Percentiles rank a stretch among this genome's conserved stretches.
These are phyloP conservation scores for Pherbina coryleti DNA, from an alignment of 2,888 invertebrate species.

Conservation along the genomic window DNA sequence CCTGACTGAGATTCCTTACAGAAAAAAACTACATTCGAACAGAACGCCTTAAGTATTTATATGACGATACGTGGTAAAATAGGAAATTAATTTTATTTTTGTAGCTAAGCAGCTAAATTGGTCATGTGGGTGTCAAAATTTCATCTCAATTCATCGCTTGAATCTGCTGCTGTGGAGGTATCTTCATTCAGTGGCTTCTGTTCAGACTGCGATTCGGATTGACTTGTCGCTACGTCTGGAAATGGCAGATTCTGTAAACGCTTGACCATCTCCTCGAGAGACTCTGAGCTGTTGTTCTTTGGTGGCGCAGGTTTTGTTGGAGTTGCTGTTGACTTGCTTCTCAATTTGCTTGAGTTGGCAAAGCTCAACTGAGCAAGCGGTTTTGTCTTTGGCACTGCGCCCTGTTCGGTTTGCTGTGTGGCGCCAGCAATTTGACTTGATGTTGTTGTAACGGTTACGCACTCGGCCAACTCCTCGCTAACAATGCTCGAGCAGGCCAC, in stretches of 20 bases:
- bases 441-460: slow-evolving; percentile 60
- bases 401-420: slow-evolving; percentile 45
- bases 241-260: slow-evolving; percentile 61
- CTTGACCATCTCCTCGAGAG: slow-evolving; percentile 63
- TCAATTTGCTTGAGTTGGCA: slow-evolving; percentile 37
- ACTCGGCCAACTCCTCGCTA: slow-evolving; percentile 53
- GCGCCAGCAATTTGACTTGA: slow-evolving; percentile 59
- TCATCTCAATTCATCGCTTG: neutral
- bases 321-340: neutral
- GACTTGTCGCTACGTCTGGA: slow-evolving; percentile 46
- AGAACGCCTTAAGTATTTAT: no score
- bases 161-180: neutral
- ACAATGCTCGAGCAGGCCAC: slow-evolving; percentile 59
- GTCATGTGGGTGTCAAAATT: neutral
- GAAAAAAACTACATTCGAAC: neutral
- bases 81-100: no score
- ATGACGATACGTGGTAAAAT: no score
- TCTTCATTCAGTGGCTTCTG: neutral
- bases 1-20: neutral
- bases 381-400: slow-evolving; percentile 54
- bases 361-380: slow-evolving; percentile 59
- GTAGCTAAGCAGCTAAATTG: neutral
- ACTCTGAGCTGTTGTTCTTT: slow-evolving; percentile 43
- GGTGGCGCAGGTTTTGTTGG: slow-evolving; percentile 40
- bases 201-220: neutral